phyloP scores from a whole-genome alignment of 2,113 vertebrate genomes.

The Megaceryle maxima region DNA sequence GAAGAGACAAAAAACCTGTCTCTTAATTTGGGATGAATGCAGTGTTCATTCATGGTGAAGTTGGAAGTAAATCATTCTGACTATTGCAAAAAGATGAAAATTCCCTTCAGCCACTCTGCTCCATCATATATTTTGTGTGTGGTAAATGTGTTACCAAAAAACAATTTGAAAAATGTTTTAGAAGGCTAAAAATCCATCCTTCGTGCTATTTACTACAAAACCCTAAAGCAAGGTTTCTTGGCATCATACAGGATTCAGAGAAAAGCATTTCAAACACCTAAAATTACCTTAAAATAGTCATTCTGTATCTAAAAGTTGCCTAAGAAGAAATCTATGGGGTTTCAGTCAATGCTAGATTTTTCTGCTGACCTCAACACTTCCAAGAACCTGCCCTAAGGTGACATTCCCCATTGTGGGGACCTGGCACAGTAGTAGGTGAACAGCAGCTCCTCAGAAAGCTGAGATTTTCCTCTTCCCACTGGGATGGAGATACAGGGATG shows the following conservation, averaged over 20 bases:
- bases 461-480: background rate
- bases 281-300: background rate
- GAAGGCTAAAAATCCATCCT: background rate
- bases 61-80: background rate
- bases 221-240: background rate
- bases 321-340: background rate
- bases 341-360: background rate
- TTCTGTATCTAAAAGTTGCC: background rate
- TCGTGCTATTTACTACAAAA: background rate
- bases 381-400: background rate
- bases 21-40: background rate
- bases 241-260: background rate
- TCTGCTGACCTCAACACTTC: background rate
- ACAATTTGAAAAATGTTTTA: background rate
- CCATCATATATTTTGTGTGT: background rate
- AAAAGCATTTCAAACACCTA: background rate
- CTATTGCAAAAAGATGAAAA: background rate
- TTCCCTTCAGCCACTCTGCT: background rate
- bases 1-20: background rate
- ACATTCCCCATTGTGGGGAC: background rate
- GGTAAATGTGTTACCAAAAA: background rate
- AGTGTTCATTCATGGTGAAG: background rate
- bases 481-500: background rate
- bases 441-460: fast-evolving
- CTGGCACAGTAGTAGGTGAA: background rate